Evolutionary conservation across 1,140 invertebrate species (phyloP).

Genomic region (Leptinotarsa undecemlineata): DNA sequence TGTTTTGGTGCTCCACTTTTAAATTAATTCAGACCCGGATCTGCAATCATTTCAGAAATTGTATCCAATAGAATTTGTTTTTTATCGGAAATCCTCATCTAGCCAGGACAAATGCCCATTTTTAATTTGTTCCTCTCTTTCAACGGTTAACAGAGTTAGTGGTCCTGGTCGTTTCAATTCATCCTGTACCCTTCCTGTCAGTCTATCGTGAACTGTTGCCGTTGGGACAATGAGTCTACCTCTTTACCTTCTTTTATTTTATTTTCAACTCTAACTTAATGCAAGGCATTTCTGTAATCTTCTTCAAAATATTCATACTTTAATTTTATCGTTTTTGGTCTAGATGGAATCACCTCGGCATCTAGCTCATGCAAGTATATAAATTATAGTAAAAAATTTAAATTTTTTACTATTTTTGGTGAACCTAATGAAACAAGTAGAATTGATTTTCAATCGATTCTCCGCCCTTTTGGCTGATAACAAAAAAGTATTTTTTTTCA

Average conservation of each 20-base stretch:
- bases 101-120: neutral
- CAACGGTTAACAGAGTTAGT: no score
- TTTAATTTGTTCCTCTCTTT: neutral
- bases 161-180: no score
- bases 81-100: neutral
- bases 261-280: neutral
- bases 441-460: no score
- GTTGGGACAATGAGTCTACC: neutral
- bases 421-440: no score
- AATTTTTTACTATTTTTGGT: no score
- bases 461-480: no score
- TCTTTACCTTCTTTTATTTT: conserved; percentile 13
- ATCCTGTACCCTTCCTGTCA: neutral
- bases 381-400: no score
- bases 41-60: neutral
- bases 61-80: neutral
- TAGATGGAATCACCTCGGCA: no score
- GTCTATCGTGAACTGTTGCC: neutral
- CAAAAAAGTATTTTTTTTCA: no score
- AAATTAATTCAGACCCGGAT: neutral
- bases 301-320: no score
- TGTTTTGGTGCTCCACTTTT: neutral
- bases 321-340: no score
- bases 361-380: no score
- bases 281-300: neutral